Conservation (phyloP, 2,888 invertebrate genomes). For the Cephonodes hylas region DNA sequence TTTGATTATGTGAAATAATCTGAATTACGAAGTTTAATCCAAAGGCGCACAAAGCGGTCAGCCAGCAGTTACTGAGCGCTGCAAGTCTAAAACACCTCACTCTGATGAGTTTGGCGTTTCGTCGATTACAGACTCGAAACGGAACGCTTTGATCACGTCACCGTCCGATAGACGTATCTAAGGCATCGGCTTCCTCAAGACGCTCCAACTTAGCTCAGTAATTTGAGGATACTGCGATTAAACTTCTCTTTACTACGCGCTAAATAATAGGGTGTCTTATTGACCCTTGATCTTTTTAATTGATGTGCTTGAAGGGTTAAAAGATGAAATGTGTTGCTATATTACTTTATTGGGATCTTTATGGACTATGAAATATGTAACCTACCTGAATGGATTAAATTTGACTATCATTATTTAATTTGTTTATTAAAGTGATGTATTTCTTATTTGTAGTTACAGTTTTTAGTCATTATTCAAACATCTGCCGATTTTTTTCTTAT, state of each 20-base stretch:
- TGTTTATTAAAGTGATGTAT: too few relatives aligned
- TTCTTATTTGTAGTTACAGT: too few relatives aligned
- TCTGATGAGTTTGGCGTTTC: constrained; percentile 33
- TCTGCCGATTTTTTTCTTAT: too few relatives aligned
- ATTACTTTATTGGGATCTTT: too few relatives aligned
- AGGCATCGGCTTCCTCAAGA: constrained; percentile 47
- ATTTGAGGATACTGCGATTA: constrained; percentile 32
- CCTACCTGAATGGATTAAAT: too few relatives aligned
- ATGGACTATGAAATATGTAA: too few relatives aligned
- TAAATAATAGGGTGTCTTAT: neutral
- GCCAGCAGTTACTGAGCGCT: neutral
- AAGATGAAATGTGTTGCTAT: neutral
- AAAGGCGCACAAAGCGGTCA: constrained; percentile 8
- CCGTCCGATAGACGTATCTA: constrained; percentile 44
- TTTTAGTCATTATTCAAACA: too few relatives aligned
- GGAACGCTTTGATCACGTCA: constrained; percentile 58
- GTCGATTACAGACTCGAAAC: constrained; percentile 49
- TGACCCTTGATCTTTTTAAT: neutral
- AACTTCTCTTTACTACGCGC: constrained; percentile 11
- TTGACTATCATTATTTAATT: too few relatives aligned
- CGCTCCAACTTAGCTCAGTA: constrained; percentile 31
- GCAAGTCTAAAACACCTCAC: constrained; percentile 25
- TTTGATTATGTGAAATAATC: neutral
- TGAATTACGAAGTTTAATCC: neutral
- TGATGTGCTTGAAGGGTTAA: neutral